Evolutionary conservation across 2,113 vertebrate genomes (phyloP).

Genomic region (Actenoides hombroni): DNA sequence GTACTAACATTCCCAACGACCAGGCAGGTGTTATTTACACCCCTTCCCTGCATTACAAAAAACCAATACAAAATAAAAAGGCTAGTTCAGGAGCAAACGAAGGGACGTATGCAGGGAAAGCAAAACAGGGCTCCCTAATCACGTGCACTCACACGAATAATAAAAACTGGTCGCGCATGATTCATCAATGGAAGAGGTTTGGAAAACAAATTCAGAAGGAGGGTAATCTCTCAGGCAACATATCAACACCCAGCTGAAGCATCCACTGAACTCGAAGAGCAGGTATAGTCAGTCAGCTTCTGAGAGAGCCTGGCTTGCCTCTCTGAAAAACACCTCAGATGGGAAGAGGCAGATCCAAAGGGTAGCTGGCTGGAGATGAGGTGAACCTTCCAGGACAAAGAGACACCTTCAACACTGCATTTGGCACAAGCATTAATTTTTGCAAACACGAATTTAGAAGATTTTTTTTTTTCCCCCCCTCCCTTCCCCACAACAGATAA

Average conservation of each 20-base stretch:
- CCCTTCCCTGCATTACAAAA: not conserved
- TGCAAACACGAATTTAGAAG: not conserved
- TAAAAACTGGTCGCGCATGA: not conserved
- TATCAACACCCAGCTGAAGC: constrained; percentile 63
- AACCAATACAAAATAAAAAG: not conserved
- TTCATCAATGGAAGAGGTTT: constrained; percentile 50
- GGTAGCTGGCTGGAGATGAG: not conserved
- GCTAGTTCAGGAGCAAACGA: not conserved
- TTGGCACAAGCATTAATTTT: not conserved
- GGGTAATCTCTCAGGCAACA: constrained; percentile 47
- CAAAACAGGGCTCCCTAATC: not conserved
- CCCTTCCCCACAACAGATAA: not conserved
- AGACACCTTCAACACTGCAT: not conserved
- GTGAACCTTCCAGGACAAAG: not conserved
- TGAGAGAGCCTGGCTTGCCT: not conserved
- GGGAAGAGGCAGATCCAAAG: not conserved
- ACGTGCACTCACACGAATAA: not conserved
- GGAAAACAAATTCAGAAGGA: constrained; percentile 47
- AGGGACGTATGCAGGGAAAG: not conserved
- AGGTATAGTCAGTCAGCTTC: constrained; percentile 26
- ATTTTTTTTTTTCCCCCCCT: not conserved
- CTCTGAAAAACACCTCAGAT: not conserved
- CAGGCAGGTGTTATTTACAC: not conserved
- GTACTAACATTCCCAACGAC: not conserved
- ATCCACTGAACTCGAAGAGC: constrained; percentile 55